Percentiles rank a stretch among this genome's conserved stretches.
Conservation (phyloP, 2,797 vertebrate species). For the Tokudaia muenninki region DNA sequence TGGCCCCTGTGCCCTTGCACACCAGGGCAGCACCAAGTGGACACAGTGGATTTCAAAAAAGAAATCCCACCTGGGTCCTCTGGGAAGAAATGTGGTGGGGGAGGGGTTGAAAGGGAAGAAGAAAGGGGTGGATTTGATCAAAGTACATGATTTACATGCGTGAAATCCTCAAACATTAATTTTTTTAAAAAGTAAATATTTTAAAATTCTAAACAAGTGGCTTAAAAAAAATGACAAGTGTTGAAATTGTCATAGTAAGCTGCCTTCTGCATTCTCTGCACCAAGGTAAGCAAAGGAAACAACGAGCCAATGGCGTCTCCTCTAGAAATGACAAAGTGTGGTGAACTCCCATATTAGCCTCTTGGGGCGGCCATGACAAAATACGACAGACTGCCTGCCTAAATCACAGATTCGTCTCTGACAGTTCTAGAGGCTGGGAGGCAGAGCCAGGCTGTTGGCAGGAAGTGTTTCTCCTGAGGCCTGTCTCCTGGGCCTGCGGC, state of each 20-base stretch:
- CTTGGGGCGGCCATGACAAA: background rate
- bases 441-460: background rate
- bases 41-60: background rate
- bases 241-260: background rate
- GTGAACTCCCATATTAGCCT: background rate
- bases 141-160: background rate
- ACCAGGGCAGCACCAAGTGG: background rate
- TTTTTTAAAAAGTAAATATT: background rate
- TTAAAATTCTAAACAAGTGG: background rate
- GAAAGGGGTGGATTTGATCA: background rate
- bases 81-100: background rate
- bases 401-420: background rate
- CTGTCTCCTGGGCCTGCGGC: background rate
- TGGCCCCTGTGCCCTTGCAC: background rate
- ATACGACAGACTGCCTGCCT: background rate
- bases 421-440: background rate
- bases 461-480: background rate
- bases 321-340: background rate
- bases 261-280: fast-evolving
- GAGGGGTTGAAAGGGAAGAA: no score
- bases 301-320: background rate
- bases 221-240: background rate
- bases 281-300: background rate
- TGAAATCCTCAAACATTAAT: background rate
- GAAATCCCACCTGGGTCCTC: fast-evolving